Evolutionary conservation across 2,113 vertebrate genomes (phyloP).

Genomic region (Varanus komodoensis): DNA sequence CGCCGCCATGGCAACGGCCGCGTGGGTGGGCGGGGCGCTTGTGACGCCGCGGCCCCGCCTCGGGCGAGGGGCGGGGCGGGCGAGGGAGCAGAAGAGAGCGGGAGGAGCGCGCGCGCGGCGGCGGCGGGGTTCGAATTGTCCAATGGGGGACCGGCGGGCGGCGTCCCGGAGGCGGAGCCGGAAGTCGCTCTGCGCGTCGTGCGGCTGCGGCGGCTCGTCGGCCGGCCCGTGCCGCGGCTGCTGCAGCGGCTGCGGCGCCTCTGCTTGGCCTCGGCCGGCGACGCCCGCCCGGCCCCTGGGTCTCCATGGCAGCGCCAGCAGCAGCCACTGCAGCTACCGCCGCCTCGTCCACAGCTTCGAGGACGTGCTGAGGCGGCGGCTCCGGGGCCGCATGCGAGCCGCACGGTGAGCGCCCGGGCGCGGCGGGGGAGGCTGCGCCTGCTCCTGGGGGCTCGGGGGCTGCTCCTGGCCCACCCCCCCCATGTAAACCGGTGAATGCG

Average conservation of each 20-base stretch:
- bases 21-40: not conserved
- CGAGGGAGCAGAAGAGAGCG: not conserved
- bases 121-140: slow-evolving; percentile 72
- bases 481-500: no score
- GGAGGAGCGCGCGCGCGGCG: slow-evolving; percentile 11
- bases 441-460: not conserved
- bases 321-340: slow-evolving; percentile 10
- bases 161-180: slow-evolving; percentile 68
- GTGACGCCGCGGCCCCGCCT: not conserved
- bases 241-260: not conserved
- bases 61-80: not conserved
- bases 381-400: slow-evolving; percentile 55
- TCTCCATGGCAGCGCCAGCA: slow-evolving; percentile 61
- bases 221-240: not conserved
- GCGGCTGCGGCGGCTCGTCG: slow-evolving; percentile 23
- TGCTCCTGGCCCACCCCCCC: no score
- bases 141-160: slow-evolving; percentile 73
- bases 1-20: not conserved
- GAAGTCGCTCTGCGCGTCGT: slow-evolving; percentile 64
- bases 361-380: slow-evolving; percentile 68
- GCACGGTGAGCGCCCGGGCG: slow-evolving; percentile 64
- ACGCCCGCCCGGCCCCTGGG: slow-evolving; percentile 17
- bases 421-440: not conserved
- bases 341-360: slow-evolving; percentile 55
- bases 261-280: not conserved